Evolutionary conservation across 1,140 invertebrate species (phyloP).

Genomic region (Philaenus spumarius): DNA sequence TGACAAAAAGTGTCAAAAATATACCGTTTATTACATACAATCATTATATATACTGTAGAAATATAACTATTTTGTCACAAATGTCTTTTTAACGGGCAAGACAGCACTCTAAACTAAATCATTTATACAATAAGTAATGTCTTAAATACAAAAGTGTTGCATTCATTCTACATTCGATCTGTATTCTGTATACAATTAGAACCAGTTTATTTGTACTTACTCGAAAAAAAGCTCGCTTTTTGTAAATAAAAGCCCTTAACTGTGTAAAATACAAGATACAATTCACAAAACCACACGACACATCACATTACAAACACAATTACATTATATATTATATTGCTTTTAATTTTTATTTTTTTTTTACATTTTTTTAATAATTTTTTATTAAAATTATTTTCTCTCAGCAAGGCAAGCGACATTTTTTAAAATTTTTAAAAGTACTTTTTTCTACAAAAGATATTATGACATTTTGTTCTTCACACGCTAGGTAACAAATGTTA

Average conservation of each 20-base stretch:
- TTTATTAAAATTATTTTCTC: conserved; percentile 19
- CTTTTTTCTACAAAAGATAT: conserved; percentile 22
- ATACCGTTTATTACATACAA: conserved; percentile 6
- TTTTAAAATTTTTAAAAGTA: conserved; percentile 21
- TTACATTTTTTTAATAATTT: conserved; percentile 19
- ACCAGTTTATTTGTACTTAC: conserved; percentile 19
- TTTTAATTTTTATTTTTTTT: conserved; percentile 18
- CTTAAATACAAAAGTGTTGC: background rate
- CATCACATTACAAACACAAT: conserved; percentile 20
- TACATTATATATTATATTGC: background rate
- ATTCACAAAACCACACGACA: conserved; percentile 16
- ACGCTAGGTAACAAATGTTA: conserved; percentile 21
- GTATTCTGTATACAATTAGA: background rate
- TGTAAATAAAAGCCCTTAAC: conserved; percentile 5
- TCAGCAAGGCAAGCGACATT: conserved; percentile 24
- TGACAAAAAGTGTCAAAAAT: conserved; percentile 14
- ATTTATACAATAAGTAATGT: conserved; percentile 8
- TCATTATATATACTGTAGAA: conserved; percentile 15
- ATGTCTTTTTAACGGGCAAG: conserved; percentile 7
- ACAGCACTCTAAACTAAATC: background rate
- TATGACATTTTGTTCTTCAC: conserved; percentile 14
- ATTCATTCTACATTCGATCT: background rate
- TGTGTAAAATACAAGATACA: conserved; percentile 13
- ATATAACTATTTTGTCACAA: conserved; percentile 12
- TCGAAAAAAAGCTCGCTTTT: conserved; percentile 17